These are phyloP conservation scores for Tridacna crocea DNA, from an alignment of 2,888 invertebrate species.

Conservation along the genomic window DNA sequence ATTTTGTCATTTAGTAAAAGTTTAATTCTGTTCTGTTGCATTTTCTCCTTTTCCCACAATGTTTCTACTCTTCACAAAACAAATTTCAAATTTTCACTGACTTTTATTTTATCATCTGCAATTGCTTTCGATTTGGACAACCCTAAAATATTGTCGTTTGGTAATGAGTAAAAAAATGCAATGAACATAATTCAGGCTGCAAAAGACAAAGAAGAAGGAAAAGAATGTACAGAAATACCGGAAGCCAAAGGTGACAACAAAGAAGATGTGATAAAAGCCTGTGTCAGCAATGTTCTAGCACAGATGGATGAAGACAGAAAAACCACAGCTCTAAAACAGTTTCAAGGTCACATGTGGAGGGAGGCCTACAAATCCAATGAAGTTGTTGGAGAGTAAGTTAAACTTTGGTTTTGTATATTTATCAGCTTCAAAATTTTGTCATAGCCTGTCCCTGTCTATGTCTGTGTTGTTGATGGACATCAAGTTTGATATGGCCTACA, in stretches of 20 bases:
- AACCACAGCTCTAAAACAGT: conserved; percentile 90
- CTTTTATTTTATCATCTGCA: no score
- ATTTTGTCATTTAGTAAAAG: no score
- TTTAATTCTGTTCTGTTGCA: no score
- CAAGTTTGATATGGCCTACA: no score
- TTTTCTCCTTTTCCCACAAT: neutral
- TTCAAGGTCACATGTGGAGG: conserved; percentile 96
- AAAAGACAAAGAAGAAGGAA: conserved; percentile 85
- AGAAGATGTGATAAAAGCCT: conserved; percentile 86
- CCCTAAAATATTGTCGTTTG: neutral
- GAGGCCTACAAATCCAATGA: conserved; percentile 92
- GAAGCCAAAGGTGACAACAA: conserved; percentile 68
- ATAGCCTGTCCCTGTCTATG: neutral
- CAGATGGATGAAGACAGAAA: conserved; percentile 93
- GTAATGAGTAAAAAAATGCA: neutral
- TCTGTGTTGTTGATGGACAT: no score
- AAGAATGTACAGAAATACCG: conserved; percentile 85
- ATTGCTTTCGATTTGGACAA: neutral
- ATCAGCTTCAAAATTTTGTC: neutral
- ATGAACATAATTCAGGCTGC: conserved; percentile 36
- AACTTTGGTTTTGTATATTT: neutral
- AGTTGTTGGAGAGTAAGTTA: conserved; percentile 95
- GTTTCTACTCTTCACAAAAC: neutral
- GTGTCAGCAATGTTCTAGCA: conserved; percentile 90
- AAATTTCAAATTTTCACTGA: no score